A percentile compares a stretch with the other conserved stretches of the same genome.
phyloP scores from a whole-genome alignment of 2,888 invertebrate species.

The Nomada fucata region DNA sequence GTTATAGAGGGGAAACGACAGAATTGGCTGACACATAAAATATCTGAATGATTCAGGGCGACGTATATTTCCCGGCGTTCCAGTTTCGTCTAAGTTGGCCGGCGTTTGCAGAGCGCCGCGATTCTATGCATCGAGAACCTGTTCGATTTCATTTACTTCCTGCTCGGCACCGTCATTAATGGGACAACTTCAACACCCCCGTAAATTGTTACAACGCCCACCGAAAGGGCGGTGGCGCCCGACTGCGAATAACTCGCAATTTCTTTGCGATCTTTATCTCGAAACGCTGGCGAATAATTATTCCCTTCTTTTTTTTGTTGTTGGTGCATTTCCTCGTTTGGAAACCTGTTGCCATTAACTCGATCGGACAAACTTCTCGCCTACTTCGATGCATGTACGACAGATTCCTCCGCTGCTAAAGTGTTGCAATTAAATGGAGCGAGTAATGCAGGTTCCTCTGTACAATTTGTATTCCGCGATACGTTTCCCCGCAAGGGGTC shows the following conservation, averaged over 20 bases:
- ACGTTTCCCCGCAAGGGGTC: too few relatives aligned
- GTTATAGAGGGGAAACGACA: too few relatives aligned
- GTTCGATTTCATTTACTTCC: constrained; percentile 39
- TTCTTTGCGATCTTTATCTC: not conserved
- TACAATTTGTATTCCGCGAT: too few relatives aligned
- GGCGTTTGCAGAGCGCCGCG: not conserved
- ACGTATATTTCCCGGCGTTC: constrained; percentile 16
- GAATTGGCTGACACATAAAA: not conserved
- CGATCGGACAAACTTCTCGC: not conserved
- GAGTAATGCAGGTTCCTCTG: too few relatives aligned
- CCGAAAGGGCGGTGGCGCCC: constrained; percentile 43
- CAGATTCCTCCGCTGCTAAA: too few relatives aligned
- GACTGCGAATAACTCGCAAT: constrained; percentile 14
- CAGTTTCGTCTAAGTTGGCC: constrained; percentile 14
- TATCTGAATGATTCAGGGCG: not conserved
- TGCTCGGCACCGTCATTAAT: constrained; percentile 12
- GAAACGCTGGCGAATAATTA: constrained; percentile 14
- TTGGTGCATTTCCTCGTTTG: not conserved
- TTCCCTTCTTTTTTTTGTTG: not conserved
- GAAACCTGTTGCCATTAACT: not conserved
- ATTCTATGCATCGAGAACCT: constrained; percentile 24
- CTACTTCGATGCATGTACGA: not conserved
- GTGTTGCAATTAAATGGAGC: too few relatives aligned
- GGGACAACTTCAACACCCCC: constrained; percentile 32
- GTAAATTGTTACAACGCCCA: constrained; percentile 40